Evolutionary conservation across 2,888 invertebrate species (phyloP).

Genomic region (Acrobasis suavella): DNA sequence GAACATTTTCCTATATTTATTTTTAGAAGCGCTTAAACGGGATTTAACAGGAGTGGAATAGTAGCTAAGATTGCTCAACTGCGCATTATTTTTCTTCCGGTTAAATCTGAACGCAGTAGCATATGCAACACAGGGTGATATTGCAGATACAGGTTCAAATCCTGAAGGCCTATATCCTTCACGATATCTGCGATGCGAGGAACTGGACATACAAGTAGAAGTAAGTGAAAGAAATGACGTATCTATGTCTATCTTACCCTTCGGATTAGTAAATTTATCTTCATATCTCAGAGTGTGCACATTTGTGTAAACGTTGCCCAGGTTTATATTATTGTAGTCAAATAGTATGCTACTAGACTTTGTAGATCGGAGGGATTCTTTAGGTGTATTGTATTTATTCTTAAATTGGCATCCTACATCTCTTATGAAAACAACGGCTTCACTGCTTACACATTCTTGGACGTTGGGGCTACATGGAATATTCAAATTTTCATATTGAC

Average conservation of each 20-base stretch:
- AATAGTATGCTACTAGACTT: conserved; percentile 57
- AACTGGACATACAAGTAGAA: conserved; percentile 31
- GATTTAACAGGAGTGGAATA: conserved; percentile 43
- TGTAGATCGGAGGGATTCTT: conserved; percentile 43
- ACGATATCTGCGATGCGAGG: conserved; percentile 3
- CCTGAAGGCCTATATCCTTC: conserved; percentile 36
- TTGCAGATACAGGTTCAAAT: conserved; percentile 43
- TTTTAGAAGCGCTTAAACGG: conserved; percentile 47
- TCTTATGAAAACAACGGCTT: conserved; percentile 64
- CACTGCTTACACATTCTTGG: conserved; percentile 41
- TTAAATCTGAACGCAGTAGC: conserved; percentile 28
- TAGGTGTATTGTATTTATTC: conserved; percentile 45
- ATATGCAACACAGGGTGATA: conserved; percentile 45
- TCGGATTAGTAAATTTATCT: conserved; percentile 57
- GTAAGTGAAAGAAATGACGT: conserved; percentile 47
- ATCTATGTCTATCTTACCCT: conserved; percentile 40
- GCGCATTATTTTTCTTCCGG: not conserved
- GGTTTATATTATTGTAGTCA: conserved; percentile 46
- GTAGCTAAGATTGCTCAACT: conserved; percentile 8
- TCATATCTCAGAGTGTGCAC: conserved; percentile 57
- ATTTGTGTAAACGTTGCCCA: conserved; percentile 48
- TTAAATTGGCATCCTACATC: conserved; percentile 73
- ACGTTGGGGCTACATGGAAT: conserved; percentile 34
- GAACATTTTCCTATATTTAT: conserved; percentile 57
- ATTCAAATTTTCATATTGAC: conserved; percentile 55